phyloP scores from a whole-genome alignment of 2,797 vertebrate species.

The Oryzias dopingdopingensis region DNA sequence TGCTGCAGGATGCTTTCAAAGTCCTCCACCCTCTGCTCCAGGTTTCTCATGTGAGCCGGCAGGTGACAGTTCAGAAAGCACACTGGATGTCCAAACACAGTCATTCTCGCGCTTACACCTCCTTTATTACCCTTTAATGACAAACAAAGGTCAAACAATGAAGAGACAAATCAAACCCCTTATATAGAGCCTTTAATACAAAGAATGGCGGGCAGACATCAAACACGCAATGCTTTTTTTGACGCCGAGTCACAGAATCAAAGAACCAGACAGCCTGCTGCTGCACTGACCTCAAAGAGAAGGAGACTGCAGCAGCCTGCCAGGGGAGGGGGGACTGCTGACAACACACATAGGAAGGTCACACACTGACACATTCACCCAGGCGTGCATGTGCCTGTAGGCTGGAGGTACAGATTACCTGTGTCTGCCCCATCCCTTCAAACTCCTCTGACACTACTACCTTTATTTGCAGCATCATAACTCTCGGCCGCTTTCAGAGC shows the following conservation, averaged over 20 bases:
- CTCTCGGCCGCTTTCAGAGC: constrained; percentile 25
- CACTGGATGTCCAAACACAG: constrained; percentile 90
- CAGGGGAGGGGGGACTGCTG: constrained; percentile 55
- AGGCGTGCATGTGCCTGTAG: constrained; percentile 22
- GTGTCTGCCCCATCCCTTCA: not conserved
- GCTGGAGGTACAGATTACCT: constrained; percentile 22
- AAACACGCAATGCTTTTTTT: not conserved
- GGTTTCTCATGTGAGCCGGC: constrained; percentile 95
- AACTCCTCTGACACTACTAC: constrained; percentile 15
- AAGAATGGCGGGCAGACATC: no score
- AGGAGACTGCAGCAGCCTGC: constrained; percentile 77
- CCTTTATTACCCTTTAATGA: constrained; percentile 87
- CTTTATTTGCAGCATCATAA: constrained; percentile 11
- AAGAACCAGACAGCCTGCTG: constrained; percentile 65
- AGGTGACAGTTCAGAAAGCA: constrained; percentile 99
- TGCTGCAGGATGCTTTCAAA: constrained; percentile 97
- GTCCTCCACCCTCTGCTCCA: constrained; percentile 94
- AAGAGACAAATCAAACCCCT: constrained; percentile 1
- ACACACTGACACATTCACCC: constrained; percentile 51
- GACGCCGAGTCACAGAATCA: constrained; percentile 38
- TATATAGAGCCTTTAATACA: not conserved
- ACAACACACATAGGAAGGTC: constrained; percentile 68
- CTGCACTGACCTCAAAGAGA: constrained; percentile 75
- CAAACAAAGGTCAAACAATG: constrained; percentile 1
- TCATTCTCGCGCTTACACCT: constrained; percentile 89